Evolutionary conservation across 2,888 invertebrate genomes (phyloP).

Genomic region (Thera britannica): DNA sequence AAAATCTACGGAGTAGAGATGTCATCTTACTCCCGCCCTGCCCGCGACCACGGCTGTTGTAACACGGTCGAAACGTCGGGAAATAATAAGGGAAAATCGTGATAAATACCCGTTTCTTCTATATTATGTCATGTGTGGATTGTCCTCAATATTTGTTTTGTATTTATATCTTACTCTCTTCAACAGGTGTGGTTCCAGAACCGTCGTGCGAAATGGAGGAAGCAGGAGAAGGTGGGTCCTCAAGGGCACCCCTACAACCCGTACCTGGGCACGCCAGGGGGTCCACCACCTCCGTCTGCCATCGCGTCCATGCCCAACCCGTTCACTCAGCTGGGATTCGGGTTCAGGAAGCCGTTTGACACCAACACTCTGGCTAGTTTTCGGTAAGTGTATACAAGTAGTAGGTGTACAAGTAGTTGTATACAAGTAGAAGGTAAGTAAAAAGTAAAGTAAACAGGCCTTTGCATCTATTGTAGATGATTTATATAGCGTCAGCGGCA

Average conservation of each 20-base stretch:
- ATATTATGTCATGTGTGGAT: too few species aligned
- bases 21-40: not conserved
- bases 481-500: too few species aligned
- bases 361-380: slow-evolving; percentile 88
- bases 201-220: slow-evolving; percentile 95
- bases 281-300: slow-evolving; percentile 88
- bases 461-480: too few species aligned
- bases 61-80: too few species aligned
- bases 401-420: too few species aligned
- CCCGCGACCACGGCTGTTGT: too few species aligned
- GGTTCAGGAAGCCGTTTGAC: slow-evolving; percentile 90
- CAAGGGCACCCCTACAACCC: slow-evolving; percentile 96
- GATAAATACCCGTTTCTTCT: too few species aligned
- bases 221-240: slow-evolving; percentile 96
- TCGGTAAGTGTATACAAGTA: slow-evolving; percentile 75
- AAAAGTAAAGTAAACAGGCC: too few species aligned
- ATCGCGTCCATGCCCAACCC: slow-evolving; percentile 92
- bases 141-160: not conserved
- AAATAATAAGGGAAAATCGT: too few species aligned
- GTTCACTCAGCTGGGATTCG: slow-evolving; percentile 91
- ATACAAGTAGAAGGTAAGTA: too few species aligned
- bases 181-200: slow-evolving; percentile 97
- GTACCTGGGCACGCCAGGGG: slow-evolving; percentile 87
- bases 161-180: slow-evolving; percentile 40
- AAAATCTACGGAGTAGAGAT: not conserved